Conservation (phyloP, 2,797 vertebrate species). For the Acropternis orthonyx region DNA sequence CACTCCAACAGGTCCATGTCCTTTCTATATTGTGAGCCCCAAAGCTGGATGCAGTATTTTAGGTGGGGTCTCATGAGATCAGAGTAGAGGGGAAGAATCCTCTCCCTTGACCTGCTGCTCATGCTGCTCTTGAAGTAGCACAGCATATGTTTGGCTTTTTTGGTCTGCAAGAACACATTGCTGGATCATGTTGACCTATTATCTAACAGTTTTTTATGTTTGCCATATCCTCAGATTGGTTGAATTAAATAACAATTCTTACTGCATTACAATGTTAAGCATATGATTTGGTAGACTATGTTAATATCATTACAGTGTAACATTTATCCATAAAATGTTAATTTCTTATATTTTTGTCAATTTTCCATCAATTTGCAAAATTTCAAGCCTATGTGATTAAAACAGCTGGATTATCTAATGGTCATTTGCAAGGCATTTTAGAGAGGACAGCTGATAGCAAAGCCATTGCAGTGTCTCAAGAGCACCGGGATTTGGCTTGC, state of each 20-base stretch:
- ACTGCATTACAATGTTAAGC: background rate
- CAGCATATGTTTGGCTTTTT: background rate
- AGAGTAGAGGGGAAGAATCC: background rate
- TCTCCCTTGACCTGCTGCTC: background rate
- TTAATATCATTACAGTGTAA: background rate
- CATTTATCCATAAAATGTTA: background rate
- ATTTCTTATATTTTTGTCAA: background rate
- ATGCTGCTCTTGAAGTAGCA: background rate
- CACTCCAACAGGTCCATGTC: too few relatives aligned
- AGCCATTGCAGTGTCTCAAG: background rate
- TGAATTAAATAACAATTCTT: background rate
- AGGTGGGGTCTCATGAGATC: background rate
- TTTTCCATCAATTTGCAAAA: background rate
- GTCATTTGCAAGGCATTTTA: background rate
- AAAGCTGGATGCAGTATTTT: background rate
- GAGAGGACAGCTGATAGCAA: background rate
- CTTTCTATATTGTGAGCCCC: background rate
- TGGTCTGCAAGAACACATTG: background rate
- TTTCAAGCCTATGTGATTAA: background rate
- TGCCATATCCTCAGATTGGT: background rate
- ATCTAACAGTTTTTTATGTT: background rate
- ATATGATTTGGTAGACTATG: background rate
- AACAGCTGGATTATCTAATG: background rate
- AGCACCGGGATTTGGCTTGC: background rate
- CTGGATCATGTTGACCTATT: background rate